phyloP scores from a whole-genome alignment of 2,113 vertebrate species.

The Carassius carassius region DNA sequence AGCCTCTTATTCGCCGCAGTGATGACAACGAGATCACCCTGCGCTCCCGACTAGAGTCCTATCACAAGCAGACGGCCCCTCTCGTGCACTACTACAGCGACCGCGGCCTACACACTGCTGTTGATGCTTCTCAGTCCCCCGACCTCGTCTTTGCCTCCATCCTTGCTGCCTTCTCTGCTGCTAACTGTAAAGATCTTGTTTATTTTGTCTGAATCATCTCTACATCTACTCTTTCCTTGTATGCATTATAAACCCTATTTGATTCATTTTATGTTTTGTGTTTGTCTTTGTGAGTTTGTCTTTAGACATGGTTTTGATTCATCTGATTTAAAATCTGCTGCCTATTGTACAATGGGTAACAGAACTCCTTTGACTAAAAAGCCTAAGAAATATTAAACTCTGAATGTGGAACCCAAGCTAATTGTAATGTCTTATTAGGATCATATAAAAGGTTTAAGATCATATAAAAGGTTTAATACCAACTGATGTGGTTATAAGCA shows the following conservation, averaged over 20 bases:
- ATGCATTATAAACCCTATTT: not conserved
- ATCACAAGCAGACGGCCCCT: slow-evolving; percentile 90
- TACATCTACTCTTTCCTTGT: not conserved
- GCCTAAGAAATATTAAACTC: not conserved
- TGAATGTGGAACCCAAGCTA: slow-evolving; percentile 3
- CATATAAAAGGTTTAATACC: not conserved
- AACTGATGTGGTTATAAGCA: not conserved
- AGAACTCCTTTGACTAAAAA: not conserved
- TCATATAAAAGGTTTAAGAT: not conserved
- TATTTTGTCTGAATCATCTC: slow-evolving; percentile 82
- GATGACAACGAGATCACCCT: slow-evolving; percentile 90
- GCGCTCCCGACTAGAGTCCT: slow-evolving; percentile 84
- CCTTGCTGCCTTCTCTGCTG: slow-evolving; percentile 90
- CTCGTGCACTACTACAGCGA: slow-evolving; percentile 89
- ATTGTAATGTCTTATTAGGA: not conserved
- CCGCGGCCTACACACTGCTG: slow-evolving; percentile 80
- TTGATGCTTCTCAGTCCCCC: slow-evolving; percentile 88
- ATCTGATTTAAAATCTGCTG: no score
- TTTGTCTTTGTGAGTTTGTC: not conserved
- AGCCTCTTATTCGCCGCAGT: slow-evolving; percentile 88
- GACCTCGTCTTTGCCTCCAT: slow-evolving; percentile 93
- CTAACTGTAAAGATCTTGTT: slow-evolving; percentile 96
- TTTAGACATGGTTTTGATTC: slow-evolving; percentile 16
- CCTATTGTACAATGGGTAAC: not conserved
- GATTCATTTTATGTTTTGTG: slow-evolving; percentile 10